A percentile compares a stretch with the other conserved stretches of the same genome.
Evolutionary conservation across 2,113 vertebrate genomes (phyloP).

Genomic region (Eurystomus gularis): DNA sequence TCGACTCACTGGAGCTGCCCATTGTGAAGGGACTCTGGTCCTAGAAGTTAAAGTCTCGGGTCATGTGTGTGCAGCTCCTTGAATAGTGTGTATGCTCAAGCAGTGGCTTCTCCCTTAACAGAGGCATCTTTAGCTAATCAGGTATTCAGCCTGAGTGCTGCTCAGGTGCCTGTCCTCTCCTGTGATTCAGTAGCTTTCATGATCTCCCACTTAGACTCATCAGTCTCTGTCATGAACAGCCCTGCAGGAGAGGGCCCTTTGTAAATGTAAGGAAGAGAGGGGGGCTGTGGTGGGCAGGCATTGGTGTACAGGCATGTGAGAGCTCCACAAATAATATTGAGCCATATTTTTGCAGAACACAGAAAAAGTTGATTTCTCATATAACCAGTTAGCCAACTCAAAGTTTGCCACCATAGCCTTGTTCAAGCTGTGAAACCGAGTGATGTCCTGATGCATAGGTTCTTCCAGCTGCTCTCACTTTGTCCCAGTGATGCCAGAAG

Average conservation of each 20-base stretch:
- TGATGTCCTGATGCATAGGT: constrained; percentile 74
- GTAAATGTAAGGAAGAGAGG: background rate
- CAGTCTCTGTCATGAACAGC: background rate
- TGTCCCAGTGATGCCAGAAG: constrained; percentile 95
- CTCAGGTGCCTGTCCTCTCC: background rate
- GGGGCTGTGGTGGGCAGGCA: background rate
- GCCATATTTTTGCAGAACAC: constrained; percentile 76
- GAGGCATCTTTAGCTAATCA: background rate
- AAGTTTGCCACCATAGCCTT: constrained; percentile 85
- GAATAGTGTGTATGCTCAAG: too few species aligned
- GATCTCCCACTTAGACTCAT: background rate
- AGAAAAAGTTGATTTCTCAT: constrained; percentile 85
- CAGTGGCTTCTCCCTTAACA: too few species aligned
- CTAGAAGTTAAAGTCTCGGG: too few species aligned
- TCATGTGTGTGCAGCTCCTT: too few species aligned
- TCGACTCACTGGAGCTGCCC: too few species aligned
- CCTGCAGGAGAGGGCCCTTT: background rate
- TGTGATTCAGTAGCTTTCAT: background rate
- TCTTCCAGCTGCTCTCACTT: constrained; percentile 89
- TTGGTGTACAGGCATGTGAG: background rate
- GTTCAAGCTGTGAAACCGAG: constrained; percentile 78
- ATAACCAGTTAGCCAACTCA: constrained; percentile 85
- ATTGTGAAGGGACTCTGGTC: too few species aligned
- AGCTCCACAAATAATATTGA: background rate
- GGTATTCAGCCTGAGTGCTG: background rate